Evolutionary conservation across 2,797 vertebrate genomes (phyloP).

Genomic region (Euphonia xanthogaster): DNA sequence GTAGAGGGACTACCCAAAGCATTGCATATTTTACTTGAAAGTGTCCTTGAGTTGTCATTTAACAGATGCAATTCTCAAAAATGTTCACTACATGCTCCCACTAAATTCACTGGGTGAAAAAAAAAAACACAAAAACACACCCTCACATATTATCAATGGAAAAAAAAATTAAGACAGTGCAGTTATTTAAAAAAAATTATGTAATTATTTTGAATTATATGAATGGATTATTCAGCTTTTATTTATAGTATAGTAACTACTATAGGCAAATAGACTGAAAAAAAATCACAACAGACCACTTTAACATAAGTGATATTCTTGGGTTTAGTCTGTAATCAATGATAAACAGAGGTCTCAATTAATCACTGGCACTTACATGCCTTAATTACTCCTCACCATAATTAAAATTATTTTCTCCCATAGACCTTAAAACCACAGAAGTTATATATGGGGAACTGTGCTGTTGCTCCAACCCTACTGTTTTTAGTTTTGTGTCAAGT

Average conservation of each 20-base stretch:
- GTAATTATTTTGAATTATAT: neutral
- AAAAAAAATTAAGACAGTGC: accelerated
- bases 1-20: neutral
- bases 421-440: neutral
- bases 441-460: neutral
- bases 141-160: neutral
- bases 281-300: neutral
- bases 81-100: neutral
- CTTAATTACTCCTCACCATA: neutral
- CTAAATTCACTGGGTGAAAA: neutral
- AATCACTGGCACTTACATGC: neutral
- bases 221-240: neutral
- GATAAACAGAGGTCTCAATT: neutral
- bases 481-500: neutral
- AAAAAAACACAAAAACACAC: too few relatives aligned
- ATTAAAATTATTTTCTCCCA: neutral
- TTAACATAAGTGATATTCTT: neutral
- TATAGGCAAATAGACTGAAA: neutral
- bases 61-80: neutral
- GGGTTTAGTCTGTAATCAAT: neutral
- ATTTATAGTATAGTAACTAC: neutral
- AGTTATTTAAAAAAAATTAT: neutral
- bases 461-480: neutral
- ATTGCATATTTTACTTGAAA: neutral
- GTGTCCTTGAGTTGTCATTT: neutral